Evolutionary conservation across 2,113 vertebrate species (phyloP), one percentile per base, ranked within the genome.

Genomic region (Semicossyphus pulcher): DNA sequence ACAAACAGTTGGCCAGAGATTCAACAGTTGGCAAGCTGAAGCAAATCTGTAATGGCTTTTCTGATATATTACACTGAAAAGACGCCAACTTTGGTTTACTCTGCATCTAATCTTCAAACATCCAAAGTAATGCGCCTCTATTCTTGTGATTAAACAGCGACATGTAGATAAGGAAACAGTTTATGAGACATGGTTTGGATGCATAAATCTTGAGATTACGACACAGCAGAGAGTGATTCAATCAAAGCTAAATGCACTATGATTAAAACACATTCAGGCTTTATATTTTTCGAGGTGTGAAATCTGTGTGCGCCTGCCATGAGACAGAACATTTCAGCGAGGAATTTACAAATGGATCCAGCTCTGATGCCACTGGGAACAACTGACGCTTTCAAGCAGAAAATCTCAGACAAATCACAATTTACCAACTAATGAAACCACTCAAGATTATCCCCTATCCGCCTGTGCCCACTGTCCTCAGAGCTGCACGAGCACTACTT

Each of bases 321-420:
- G 70, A 86, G 72, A 87, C 54, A 31, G 70, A 84, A 71, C 79
- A 79, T 85, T 86, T 86, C 65, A 81, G 71, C n/a, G n/a, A 63
- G 72, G 73, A 90, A 79, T 89, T 85, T 83, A 89, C 91, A 81
- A 76, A 88, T 84, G 60, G 80, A 92, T 86, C 76, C 78, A 76
- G 72, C 80, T 21, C 69, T 44, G 80, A 72, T 82, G 78, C 86
- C 86, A 79, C 44, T 32, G 87, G 90, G 90, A 90, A 87, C 85
- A 87, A 84, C 44, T 66, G 87, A 84, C 73, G 85, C 81, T 79
- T 80, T 86, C 61, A 81, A 78, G 83, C 37, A 78, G 52, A 91
- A 90, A 89, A 83, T 89, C 88, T 94, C 83, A 91, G 88, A 90
- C 78, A 75, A 93, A 92, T 49, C 84, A 89, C 85, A 88, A 89